Base-by-base conservation (phyloP, 2,113 vertebrate species). In the Microtus pennsylvanicus region DNA sequence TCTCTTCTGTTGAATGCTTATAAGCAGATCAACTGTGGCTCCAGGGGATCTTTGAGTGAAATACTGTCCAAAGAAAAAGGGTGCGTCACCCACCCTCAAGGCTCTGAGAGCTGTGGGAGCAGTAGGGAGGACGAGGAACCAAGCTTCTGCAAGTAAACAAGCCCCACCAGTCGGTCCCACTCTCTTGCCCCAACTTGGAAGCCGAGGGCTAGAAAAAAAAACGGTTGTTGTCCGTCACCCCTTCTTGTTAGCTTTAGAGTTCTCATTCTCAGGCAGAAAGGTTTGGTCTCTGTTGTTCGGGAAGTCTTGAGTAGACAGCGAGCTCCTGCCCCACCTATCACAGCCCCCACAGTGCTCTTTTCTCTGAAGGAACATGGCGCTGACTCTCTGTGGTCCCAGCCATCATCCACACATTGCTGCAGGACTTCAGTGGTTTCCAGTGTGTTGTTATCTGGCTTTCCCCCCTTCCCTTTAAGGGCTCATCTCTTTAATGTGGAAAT, bases 401-500 rank as follows among this genome's bases (percentile, higher is more conserved):
- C 21, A 26, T 74, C n/a, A 83, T 76, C 21, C 50, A 90, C n/a
- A 19, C 55, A 52, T 50, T 55, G 30, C 26, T 5, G 50, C 3
- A 86, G 9, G 90, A 65, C 77, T 13, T 72, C 33, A 14, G 52
- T 91, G 47, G 72, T 95, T 91, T 93, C 76, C 65, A 94, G 14
- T 65, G 42, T 90, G 38, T 50, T 90, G 38, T 50, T 92, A 50
- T 63, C 90, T 74, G 72, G 58, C 33, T 86, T 61, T n/a, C 94
- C 94, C 5, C 7, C 5, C 67, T 13, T 69, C 16, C 11, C 61
- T 58, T 87, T 61, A 58, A 95, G 28, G 1, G n/a, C 7, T 83
- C 70, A 67, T 77, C 50, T 93, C 89, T 35, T 89, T 45, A 26
- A 63, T 75, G 50, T 75, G 67, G 16, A 78, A 83, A 87, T 98